These are phyloP conservation scores for Diorhabda sublineata DNA, from an alignment of 1,140 invertebrate genomes.

Conservation along the genomic window DNA sequence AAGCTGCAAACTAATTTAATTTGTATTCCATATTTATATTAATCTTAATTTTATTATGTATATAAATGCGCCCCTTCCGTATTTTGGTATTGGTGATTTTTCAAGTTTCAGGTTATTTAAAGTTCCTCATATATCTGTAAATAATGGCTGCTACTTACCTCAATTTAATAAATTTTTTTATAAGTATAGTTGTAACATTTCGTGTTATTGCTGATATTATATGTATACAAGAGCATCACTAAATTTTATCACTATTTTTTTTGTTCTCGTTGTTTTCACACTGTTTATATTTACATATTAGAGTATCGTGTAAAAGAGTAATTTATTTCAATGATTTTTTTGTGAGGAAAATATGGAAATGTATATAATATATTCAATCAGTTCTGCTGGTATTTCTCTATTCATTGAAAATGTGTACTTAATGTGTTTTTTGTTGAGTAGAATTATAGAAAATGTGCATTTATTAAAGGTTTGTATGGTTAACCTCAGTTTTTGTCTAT, in stretches of 20 bases:
- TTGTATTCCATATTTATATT: too few relatives aligned
- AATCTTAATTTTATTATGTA: too few relatives aligned
- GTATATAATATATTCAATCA: background rate
- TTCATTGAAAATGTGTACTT: conserved; percentile 1
- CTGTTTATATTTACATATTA: background rate
- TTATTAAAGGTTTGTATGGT: background rate
- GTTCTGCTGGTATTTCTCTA: background rate
- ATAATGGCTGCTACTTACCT: conserved; percentile 23
- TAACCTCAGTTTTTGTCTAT: too few relatives aligned
- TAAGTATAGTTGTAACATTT: conserved; percentile 20
- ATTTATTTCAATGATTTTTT: background rate
- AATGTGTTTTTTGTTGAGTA: background rate
- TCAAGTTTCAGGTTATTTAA: background rate
- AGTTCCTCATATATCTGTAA: conserved; percentile 20
- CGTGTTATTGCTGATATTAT: conserved; percentile 20
- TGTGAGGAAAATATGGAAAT: background rate
- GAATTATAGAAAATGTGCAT: background rate
- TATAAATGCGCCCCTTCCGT: background rate
- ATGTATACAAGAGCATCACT: conserved; percentile 4
- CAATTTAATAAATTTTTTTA: conserved; percentile 15
- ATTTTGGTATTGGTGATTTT: background rate
- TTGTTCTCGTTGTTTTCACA: conserved; percentile 2
- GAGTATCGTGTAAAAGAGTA: background rate
- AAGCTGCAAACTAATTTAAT: too few relatives aligned
- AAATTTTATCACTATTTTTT: background rate